Conservation (phyloP, 2,797 vertebrate species). For the Neostethus bicornis region DNA sequence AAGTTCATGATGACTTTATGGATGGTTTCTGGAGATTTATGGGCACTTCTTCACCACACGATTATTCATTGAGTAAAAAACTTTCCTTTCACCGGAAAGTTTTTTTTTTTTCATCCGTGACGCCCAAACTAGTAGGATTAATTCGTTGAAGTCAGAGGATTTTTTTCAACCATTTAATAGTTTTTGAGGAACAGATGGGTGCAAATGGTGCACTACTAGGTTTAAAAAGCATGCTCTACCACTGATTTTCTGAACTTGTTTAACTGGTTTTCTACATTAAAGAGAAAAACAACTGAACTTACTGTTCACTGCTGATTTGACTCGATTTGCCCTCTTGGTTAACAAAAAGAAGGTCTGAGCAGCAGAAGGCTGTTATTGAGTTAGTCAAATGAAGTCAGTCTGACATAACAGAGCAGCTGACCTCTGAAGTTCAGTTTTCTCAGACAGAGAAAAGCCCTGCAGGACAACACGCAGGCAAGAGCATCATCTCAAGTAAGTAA, state of each 20-base stretch:
- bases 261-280: not conserved
- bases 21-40: no score
- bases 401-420: conserved; percentile 70
- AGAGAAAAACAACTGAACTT: not conserved
- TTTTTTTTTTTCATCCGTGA: no score
- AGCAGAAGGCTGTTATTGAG: conserved; percentile 64
- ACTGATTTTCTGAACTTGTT: not conserved
- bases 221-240: no score
- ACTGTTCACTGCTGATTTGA: not conserved
- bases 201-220: no score
- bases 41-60: no score
- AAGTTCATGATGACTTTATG: no score
- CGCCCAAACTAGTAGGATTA: no score
- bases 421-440: conserved; percentile 32
- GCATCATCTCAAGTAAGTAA: conserved; percentile 52
- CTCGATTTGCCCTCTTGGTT: conserved; percentile 25
- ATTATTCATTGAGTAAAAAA: no score
- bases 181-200: no score
- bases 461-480: conserved; percentile 19
- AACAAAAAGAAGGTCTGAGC: conserved; percentile 21
- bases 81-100: no score
- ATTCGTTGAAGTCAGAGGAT: no score
- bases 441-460: conserved; percentile 38
- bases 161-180: no score
- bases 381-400: conserved; percentile 75